Evolutionary conservation across 2,113 vertebrate genomes (phyloP), one percentile per base, ranked within the genome.

Genomic region (Capricornis sumatraensis): DNA sequence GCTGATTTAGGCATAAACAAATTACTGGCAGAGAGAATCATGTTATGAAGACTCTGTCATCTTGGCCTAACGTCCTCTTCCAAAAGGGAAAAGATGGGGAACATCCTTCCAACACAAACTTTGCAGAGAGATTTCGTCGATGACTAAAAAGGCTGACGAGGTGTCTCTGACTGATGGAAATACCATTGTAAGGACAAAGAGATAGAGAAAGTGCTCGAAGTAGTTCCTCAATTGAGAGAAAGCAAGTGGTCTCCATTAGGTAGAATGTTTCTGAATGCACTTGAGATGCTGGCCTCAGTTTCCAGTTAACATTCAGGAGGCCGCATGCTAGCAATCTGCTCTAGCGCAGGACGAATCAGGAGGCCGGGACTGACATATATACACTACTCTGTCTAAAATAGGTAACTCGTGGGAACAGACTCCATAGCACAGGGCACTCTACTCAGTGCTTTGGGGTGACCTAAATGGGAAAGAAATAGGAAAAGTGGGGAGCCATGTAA

Each of bases 1-100:
- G 79, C 47, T 97, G 92, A 95, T 57, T 81, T 58, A 62, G 53
- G 79, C 60, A 78, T 52, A 74, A 94, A 79, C 62, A 94, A 96
- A 82, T 71, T 57, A 67, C 7, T 62, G 62, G 52, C 60, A 58
- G 45, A 50, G 36, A 27, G 87, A 93, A 93, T 85, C 3, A 12
- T 15, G 95, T 52, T 67, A 67, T 6, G 33, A 96, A 13, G 27
- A 36, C n/a, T 62, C 71, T 57, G 50, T 33, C 79, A 91, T 79
- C 55, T 12, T 62, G 91, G n/a, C 47, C 45, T 82, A 19, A 71
- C 36, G 76, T 76, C 78, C 76, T 45, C 36, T 53, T 95, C 60
- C 45, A 71, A 79, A 64, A 45, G 82, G 81, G 57, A 85, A 71
- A 91, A 50, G 16, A 71, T 6, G 36, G 15, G 53, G 60, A 1